Percentiles rank a stretch among this genome's conserved stretches.
phyloP scores from a whole-genome alignment of 2,113 vertebrate genomes.

The Fulmarus glacialis region DNA sequence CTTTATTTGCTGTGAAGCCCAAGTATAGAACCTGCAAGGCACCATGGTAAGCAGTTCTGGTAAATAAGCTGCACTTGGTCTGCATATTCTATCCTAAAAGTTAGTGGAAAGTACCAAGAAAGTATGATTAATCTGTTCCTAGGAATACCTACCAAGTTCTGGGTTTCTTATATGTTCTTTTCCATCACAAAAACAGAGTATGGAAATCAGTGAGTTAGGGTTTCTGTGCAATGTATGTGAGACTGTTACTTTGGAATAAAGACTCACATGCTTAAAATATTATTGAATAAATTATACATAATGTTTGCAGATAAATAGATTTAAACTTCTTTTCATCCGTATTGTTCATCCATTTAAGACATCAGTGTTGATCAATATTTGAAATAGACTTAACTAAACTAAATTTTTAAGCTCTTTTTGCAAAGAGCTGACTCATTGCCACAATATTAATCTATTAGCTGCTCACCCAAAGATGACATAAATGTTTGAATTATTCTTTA shows the following conservation, averaged over 20 bases:
- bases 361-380: not conserved
- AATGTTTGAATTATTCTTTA: not conserved
- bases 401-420: not conserved
- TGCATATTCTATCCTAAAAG: not conserved
- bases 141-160: not conserved
- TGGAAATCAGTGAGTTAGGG: not conserved
- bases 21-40: conserved; percentile 74
- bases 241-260: not conserved
- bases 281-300: not conserved
- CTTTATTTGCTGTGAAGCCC: conserved; percentile 79
- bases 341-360: not conserved
- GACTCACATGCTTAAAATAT: not conserved
- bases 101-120: not conserved
- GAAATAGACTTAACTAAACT: not conserved
- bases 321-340: not conserved
- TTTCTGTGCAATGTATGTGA: not conserved
- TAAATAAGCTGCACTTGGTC: not conserved
- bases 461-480: not conserved
- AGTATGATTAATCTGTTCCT: not conserved
- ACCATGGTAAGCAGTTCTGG: conserved; percentile 63
- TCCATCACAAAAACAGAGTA: not conserved
- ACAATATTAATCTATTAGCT: not conserved
- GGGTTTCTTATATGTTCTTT: not conserved
- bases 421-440: not conserved
- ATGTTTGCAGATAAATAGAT: not conserved